Conservation (phyloP, 2,113 vertebrate species). For the Talpa occidentalis region DNA sequence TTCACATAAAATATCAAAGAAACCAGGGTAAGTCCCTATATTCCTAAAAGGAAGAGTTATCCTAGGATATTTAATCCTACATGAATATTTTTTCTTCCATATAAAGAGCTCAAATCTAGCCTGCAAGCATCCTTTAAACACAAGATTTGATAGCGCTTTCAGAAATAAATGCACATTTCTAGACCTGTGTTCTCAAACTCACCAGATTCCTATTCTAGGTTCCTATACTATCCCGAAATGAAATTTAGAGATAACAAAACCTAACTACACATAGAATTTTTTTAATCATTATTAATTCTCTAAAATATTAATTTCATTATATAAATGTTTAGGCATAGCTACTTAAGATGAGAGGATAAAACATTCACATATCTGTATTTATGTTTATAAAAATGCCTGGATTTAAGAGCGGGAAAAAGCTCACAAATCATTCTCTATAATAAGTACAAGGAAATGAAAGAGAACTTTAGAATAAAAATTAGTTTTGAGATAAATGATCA, state of each 20-base stretch:
- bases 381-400: neutral
- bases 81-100: neutral
- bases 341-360: neutral
- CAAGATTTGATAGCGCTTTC: neutral
- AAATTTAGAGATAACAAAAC: neutral
- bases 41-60: neutral
- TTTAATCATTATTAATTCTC: neutral
- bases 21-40: neutral
- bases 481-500: neutral
- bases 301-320: neutral
- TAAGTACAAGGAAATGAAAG: neutral
- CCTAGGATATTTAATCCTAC: neutral
- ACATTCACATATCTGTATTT: neutral
- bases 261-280: neutral
- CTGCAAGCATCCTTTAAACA: neutral
- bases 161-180: neutral
- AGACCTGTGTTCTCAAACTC: neutral
- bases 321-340: neutral
- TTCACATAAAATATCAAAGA: conserved; percentile 32
- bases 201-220: neutral
- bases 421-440: neutral
- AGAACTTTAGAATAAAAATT: neutral
- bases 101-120: neutral
- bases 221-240: neutral
- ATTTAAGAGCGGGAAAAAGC: neutral